Percentiles rank a stretch among this genome's conserved stretches.
These are phyloP conservation scores for Nothobranchius furzeri DNA, from an alignment of 2,113 vertebrate species.

Conservation along the genomic window DNA sequence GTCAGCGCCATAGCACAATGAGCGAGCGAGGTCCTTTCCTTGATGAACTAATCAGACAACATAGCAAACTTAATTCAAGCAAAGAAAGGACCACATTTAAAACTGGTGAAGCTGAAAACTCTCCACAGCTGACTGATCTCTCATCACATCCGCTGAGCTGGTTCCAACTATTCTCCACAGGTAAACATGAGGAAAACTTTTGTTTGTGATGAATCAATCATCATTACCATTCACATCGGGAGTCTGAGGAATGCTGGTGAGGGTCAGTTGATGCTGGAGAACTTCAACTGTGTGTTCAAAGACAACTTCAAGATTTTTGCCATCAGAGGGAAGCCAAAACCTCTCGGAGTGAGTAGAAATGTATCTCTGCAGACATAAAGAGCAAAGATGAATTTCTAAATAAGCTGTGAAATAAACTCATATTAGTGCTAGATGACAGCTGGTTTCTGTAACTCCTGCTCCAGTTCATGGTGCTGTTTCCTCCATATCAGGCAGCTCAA, in stretches of 20 bases:
- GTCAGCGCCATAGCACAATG: slow-evolving; percentile 1
- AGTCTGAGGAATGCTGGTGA: slow-evolving; percentile 29
- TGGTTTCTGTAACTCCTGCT: background rate
- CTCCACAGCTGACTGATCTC: background rate
- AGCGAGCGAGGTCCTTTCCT: slow-evolving; percentile 42
- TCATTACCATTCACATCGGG: slow-evolving; percentile 76
- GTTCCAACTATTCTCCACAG: background rate
- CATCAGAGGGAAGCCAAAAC: slow-evolving; percentile 66
- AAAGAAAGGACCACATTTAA: too few relatives aligned
- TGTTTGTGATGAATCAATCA: slow-evolving; percentile 68
- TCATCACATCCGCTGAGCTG: background rate
- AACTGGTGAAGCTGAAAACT: background rate
- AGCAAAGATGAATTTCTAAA: too few relatives aligned
- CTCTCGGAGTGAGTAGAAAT: slow-evolving; percentile 68
- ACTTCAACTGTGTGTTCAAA: slow-evolving; percentile 75
- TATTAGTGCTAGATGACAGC: too few relatives aligned
- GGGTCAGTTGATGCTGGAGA: slow-evolving; percentile 67
- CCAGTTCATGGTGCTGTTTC: background rate
- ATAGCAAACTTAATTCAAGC: slow-evolving; percentile 14
- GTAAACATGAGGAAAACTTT: slow-evolving; percentile 72
- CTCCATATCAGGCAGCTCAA: slow-evolving; percentile 67
- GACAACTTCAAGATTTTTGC: slow-evolving; percentile 78
- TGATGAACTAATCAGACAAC: slow-evolving; percentile 17
- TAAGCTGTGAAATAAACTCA: too few relatives aligned
- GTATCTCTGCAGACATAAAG: background rate